A percentile compares a stretch with the other conserved stretches of the same genome.
Evolutionary conservation across 2,888 invertebrate species (phyloP).

Genomic region (Esperia sulphurella): DNA sequence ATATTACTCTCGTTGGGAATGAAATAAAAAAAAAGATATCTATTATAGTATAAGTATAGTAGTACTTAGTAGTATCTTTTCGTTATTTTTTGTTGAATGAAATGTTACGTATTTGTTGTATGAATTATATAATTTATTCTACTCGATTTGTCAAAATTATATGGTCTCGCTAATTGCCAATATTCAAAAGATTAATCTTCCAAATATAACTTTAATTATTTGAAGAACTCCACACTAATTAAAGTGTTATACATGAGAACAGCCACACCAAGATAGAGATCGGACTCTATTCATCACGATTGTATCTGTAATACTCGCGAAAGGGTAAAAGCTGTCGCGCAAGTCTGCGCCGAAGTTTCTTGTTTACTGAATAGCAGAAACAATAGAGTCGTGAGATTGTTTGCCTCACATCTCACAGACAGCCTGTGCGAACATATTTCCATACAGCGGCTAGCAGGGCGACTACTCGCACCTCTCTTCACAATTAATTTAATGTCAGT

Average conservation of each 20-base stretch:
- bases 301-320: conserved; percentile 40
- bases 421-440: conserved; percentile 39
- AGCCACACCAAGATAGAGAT: conserved; percentile 31
- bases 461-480: conserved; percentile 25
- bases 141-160: neutral
- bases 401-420: conserved; percentile 42
- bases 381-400: conserved; percentile 74
- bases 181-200: conserved; percentile 1
- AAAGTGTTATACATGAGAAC: conserved; percentile 24
- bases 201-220: conserved; percentile 7
- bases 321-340: conserved; percentile 64
- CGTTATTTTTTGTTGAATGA: conserved; percentile 2
- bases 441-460: conserved; percentile 36
- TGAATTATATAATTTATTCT: neutral
- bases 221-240: conserved; percentile 13
- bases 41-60: too few species aligned
- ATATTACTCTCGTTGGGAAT: too few species aligned
- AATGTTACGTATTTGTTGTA: neutral
- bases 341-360: conserved; percentile 53
- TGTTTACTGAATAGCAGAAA: conserved; percentile 53
- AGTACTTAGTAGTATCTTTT: too few species aligned
- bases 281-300: conserved; percentile 51
- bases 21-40: too few species aligned
- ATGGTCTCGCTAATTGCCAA: neutral
- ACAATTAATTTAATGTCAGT: conserved; percentile 6